phyloP scores from a whole-genome alignment of 2,797 vertebrate genomes.

The Echeneis naucrates region DNA sequence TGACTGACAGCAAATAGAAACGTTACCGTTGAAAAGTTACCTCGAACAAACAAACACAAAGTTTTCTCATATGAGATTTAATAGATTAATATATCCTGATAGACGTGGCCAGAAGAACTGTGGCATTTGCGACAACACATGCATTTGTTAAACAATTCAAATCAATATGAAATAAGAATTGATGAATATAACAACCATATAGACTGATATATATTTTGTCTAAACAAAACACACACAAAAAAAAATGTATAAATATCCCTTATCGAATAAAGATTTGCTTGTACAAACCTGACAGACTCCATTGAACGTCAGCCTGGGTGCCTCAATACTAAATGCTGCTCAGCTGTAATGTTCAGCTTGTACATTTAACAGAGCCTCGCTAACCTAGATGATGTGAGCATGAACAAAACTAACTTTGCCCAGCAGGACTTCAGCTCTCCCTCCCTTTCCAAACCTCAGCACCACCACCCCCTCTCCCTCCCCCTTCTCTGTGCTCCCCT shows the following conservation, averaged over 20 bases:
- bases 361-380: slow-evolving; percentile 44
- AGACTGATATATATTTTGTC: slow-evolving; percentile 13
- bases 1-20: slow-evolving; percentile 76
- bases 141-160: slow-evolving; percentile 16
- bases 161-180: background rate
- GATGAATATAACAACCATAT: background rate
- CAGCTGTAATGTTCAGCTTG: slow-evolving; percentile 26
- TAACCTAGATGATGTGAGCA: slow-evolving; percentile 57
- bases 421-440: slow-evolving; percentile 62
- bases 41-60: slow-evolving; percentile 59
- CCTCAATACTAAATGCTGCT: slow-evolving; percentile 41
- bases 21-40: slow-evolving; percentile 51
- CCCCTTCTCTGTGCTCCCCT: slow-evolving; percentile 42
- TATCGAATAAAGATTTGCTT: slow-evolving; percentile 16
- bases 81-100: slow-evolving; percentile 32
- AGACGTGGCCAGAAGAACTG: slow-evolving; percentile 20
- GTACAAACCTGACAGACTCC: slow-evolving; percentile 65
- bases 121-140: slow-evolving; percentile 19
- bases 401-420: slow-evolving; percentile 70
- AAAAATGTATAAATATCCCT: too few species aligned
- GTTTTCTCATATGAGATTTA: slow-evolving; percentile 34
- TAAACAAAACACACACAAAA: background rate
- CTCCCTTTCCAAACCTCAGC: slow-evolving; percentile 48
- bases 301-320: slow-evolving; percentile 37
- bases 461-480: slow-evolving; percentile 51